Evolutionary conservation across 2,888 invertebrate species (phyloP), one percentile per base, ranked within the genome.

Genomic region (Chrysolina haemoptera): DNA sequence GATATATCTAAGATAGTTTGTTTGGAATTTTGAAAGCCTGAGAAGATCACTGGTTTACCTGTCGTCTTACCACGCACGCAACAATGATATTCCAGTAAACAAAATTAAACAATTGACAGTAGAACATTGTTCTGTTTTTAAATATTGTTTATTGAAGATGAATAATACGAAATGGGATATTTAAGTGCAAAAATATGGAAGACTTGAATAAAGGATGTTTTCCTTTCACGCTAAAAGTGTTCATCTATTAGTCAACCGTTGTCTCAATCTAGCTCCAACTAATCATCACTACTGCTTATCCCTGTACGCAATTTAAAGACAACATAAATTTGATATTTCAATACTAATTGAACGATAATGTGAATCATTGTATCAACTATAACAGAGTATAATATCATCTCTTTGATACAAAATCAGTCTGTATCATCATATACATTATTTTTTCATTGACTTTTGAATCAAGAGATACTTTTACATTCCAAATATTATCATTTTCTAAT

Each of bases 101-200:
- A 79, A 78, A 83, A 79, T 80, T 80, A 84, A 84, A 83, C 81
- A 84, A 86, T 80, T 81, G 83, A 85, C 84, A 83, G 85, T 87
- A 87, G 87, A 85, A 86, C 86, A 86, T 87, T 87, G 87, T 88
- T 88, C 86, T 87, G 88, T 87, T 88, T 88, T 87, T 86, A 86
- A 87, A 87, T 87, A 87, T 88, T 87, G 87, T 88, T 87, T 87
- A 87, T 87, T 84, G 79, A 81, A 75, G 77, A 76, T 75, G 75
- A 81, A 82, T 82, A 83, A 84, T 83, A 80, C 80, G 79, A 80
- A 82, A 82, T 83, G 84, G 75, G 81, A 83, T 82, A 80, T 80
- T 76, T 71, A 82, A 79, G 81, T 81, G 81, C 80, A 82, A 82
- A 79, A 73, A 55, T 62, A 74, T 73, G 78, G 82, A 81, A 79